Evolutionary conservation across 2,797 vertebrate genomes (phyloP), one percentile per base, ranked within the genome.

Genomic region (Sebastes flavidus): DNA sequence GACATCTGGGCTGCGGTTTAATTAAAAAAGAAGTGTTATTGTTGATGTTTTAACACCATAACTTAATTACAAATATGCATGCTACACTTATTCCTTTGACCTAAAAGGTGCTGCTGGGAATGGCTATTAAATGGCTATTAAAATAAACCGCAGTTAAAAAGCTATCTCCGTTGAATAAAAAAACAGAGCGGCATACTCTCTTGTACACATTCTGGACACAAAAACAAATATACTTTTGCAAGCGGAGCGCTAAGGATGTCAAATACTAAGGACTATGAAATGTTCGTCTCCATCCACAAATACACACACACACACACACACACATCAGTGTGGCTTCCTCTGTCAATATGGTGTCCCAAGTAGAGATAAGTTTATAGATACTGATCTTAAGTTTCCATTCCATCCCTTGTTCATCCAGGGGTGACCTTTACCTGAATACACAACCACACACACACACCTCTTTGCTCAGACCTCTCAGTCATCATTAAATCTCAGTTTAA

Each of bases 261-360:
- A 36, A 25, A 73, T 36, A 46, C 18, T 29, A 4, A 7, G 2
- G 16, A 60, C 38, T 46, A 29, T 24, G 20, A 65, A 49, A 69
- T 18, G 2, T 61, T 32, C 4, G n/a, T 73, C 8, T 7, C 13
- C 65, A 55, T 54, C 42, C 70, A 38, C 38, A 66, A 22, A 66
- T 4, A 60, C 36, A 32, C 30, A 52, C 8, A 65, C 13, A 60
- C 30, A 54, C 11, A 54, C 11, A 66, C 2, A 38, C 13, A 60
- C 38, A 54, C 12, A 6, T 6, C 25, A 32, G n/a, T 30, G 5
- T 66, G 66, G 77, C 74, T 67, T 69, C 42, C 72, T 66, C 69
- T 84, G 73, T 86, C 87, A 90, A 80, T 87, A 82, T 78, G 38
- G 22, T 61, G 25, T 54, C 54, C 58, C 56, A 56, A 72, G 67